These are phyloP conservation scores for Tuberolachnus salignus DNA, from an alignment of 2,888 invertebrate genomes.

Conservation along the genomic window DNA sequence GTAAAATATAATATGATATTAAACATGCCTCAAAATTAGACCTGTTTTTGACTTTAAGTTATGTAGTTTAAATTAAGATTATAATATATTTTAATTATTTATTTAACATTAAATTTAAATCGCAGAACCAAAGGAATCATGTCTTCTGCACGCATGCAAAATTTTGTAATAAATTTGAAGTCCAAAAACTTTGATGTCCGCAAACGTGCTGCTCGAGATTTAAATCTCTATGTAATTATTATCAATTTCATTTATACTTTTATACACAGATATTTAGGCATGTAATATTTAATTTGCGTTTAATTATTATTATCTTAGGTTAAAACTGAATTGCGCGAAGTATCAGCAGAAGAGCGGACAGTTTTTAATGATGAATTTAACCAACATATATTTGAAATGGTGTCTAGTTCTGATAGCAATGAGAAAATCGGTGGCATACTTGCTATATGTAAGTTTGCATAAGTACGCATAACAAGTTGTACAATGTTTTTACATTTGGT, in stretches of 20 bases:
- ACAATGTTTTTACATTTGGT: too few relatives aligned
- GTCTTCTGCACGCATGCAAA: slow-evolving; percentile 72
- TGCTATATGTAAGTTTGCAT: slow-evolving; percentile 75
- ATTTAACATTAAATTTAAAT: neutral
- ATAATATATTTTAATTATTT: neutral
- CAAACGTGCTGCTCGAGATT: slow-evolving; percentile 84
- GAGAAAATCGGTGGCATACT: slow-evolving; percentile 95
- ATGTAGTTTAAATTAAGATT: too few relatives aligned
- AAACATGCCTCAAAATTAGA: too few relatives aligned
- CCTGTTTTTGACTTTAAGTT: too few relatives aligned
- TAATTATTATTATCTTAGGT: slow-evolving; percentile 62
- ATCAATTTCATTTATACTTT: neutral
- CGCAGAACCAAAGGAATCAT: slow-evolving; percentile 61
- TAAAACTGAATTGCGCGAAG: slow-evolving; percentile 87
- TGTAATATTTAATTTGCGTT: neutral
- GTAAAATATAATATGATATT: too few relatives aligned
- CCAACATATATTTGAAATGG: slow-evolving; percentile 95
- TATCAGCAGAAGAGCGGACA: slow-evolving; percentile 87
- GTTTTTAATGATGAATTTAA: slow-evolving; percentile 94
- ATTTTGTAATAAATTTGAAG: slow-evolving; percentile 85
- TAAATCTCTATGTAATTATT: slow-evolving; percentile 76
- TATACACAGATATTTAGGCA: too few relatives aligned
- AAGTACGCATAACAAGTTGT: too few relatives aligned
- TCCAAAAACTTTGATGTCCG: slow-evolving; percentile 85
- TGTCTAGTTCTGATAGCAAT: slow-evolving; percentile 87